Evolutionary conservation across 2,797 vertebrate genomes (phyloP).

Genomic region (Triplophysa bombifrons): DNA sequence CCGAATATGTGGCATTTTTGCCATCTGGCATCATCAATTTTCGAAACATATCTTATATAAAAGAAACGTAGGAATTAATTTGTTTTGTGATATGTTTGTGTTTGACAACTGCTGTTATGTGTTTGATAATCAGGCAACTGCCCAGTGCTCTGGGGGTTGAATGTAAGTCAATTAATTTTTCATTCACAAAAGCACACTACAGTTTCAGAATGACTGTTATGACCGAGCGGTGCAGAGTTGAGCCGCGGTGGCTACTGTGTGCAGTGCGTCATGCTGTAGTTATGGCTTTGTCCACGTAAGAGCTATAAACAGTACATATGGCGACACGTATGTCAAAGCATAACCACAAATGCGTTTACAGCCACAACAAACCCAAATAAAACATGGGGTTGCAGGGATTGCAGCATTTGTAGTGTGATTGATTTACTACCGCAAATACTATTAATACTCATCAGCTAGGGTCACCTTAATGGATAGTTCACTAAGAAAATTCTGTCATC

Average conservation of each 20-base stretch:
- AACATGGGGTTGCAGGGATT: not conserved
- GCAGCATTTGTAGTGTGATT: not conserved
- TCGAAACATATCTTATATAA: not conserved
- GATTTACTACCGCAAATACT: not conserved
- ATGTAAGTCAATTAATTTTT: constrained; percentile 22
- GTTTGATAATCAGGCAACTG: constrained; percentile 18
- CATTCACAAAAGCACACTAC: constrained; percentile 46
- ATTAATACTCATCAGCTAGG: not conserved
- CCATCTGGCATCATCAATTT: not conserved
- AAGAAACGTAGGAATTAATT: not conserved
- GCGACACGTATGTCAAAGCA: constrained; percentile 1
- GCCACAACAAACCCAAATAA: constrained; percentile 9
- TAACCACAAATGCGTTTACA: constrained; percentile 7
- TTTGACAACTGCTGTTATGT: constrained; percentile 26
- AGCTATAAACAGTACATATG: not conserved
- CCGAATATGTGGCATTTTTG: not conserved
- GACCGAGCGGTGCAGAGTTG: constrained; percentile 1
- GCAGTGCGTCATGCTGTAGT: constrained; percentile 7
- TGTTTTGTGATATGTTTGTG: constrained; percentile 17
- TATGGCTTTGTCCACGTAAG: constrained; percentile 5
- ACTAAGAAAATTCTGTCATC: too few species aligned
- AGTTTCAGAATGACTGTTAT: constrained; percentile 49
- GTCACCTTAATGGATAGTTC: not conserved
- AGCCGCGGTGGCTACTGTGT: not conserved
- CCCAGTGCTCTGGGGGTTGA: constrained; percentile 1